Evolutionary conservation across 2,113 vertebrate species (phyloP), one percentile per base, ranked within the genome.

Genomic region (Brachionichthys hirsutus): DNA sequence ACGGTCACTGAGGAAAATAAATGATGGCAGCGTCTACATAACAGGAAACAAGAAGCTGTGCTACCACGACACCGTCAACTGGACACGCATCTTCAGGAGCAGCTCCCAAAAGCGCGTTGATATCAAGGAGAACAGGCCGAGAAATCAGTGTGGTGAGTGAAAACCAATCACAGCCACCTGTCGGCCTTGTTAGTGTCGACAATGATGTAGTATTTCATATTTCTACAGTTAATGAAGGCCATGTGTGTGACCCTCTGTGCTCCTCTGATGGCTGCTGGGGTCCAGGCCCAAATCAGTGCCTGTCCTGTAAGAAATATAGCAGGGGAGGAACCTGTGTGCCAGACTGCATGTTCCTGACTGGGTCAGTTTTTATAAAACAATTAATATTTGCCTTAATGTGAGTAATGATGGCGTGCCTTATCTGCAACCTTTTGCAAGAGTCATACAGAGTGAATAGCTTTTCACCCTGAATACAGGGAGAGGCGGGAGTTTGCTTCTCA

Each of bases 201-300:
- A 42, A 22, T 43, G 2, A 42, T 16, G 6, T 12, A 10, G 1
- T 38, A 10, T 30, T 12, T 30, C 24, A 19, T 46, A n/a, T 54
- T 4, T 48, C 16, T 77, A 38, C 51, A 92, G 95, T 78, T 52
- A 60, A 66, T 6, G 92, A 94, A 0, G 92, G 92, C 13, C 92
- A 89, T 42, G 86, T 92, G 49, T 98, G 95, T 56, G 93, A 98
- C 80, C 85, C 87, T 0, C 84, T 96, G 30, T 98, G 95, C 81
- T 94, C 95, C 1, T 75, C 85, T 11, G 87, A 91, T 19, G 95
- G 95, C 18, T 98, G 95, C 70, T 98, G 95, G 95, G 95, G 94
- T 6, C 92, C 92, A 0, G 94, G 93, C 8, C 93, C 94, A 0
- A 60, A 89, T 34, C 94, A 96, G 81, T 97, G 95, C 65, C 66